Percentiles rank a stretch among this genome's conserved stretches.
Conservation (phyloP, 37 sponge, comb jelly and placozoan genomes). For the Cliona cf. orientalis region DNA sequence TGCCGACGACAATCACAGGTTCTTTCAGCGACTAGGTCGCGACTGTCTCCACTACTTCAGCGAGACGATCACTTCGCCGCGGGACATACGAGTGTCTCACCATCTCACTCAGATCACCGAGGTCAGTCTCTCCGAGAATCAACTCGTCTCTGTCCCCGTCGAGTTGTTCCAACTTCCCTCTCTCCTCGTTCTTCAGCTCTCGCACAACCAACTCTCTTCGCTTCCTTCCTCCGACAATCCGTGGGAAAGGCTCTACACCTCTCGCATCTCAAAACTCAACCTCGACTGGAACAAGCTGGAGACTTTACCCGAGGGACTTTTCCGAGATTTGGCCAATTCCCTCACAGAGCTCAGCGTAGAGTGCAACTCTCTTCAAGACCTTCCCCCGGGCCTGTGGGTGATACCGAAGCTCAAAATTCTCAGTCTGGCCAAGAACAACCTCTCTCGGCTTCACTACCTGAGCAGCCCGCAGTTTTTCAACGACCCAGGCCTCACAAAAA, state of each 20-base stretch:
- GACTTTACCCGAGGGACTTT: conserved; percentile 58
- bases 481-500: conserved; percentile 23
- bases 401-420: conserved; percentile 55
- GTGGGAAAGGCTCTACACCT: conserved; percentile 28
- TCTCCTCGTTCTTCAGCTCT: conserved; percentile 37
- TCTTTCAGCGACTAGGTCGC: conserved; percentile 20
- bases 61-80: background rate
- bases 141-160: conserved; percentile 37
- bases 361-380: conserved; percentile 40
- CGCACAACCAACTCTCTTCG: conserved; percentile 39
- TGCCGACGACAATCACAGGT: background rate
- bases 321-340: conserved; percentile 11
- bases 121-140: conserved; percentile 54
- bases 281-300: conserved; percentile 56
- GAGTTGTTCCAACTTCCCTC: conserved; percentile 63
- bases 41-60: conserved; percentile 50
- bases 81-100: background rate
- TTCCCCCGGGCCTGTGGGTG: conserved; percentile 79
- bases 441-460: conserved; percentile 58
- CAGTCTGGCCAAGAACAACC: conserved; percentile 47
- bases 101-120: conserved; percentile 30
- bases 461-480: conserved; percentile 34
- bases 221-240: conserved; percentile 46
- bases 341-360: conserved; percentile 57
- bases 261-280: conserved; percentile 19